phyloP scores from a whole-genome alignment of 2,888 invertebrate species.

The Monochamus alternatus region DNA sequence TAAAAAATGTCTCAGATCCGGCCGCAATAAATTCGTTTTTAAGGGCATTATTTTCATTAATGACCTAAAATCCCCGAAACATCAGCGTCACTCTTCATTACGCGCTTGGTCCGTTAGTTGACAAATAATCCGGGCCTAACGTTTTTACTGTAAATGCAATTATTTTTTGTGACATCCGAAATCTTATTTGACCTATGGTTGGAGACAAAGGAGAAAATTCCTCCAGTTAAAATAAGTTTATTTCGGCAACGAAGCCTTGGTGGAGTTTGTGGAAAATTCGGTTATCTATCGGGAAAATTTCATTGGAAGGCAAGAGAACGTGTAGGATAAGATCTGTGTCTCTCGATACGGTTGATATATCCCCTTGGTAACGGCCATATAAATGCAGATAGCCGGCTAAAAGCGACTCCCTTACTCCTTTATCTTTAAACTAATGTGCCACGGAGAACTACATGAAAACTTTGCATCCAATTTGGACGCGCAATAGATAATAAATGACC shows the following conservation, averaged over 20 bases:
- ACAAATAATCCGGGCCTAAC: slow-evolving; percentile 25
- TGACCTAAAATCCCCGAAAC: slow-evolving; percentile 21
- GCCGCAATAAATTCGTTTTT: slow-evolving; percentile 24
- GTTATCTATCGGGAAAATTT: slow-evolving; percentile 55
- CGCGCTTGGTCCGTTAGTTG: slow-evolving; percentile 24
- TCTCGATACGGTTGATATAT: slow-evolving; percentile 56
- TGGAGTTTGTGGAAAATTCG: slow-evolving; percentile 52
- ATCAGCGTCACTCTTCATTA: slow-evolving; percentile 34
- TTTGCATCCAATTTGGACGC: slow-evolving; percentile 42
- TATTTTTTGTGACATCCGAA: slow-evolving; percentile 39
- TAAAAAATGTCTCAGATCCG: slow-evolving; percentile 2
- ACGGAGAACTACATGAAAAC: slow-evolving; percentile 50
- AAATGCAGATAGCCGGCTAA: slow-evolving; percentile 54
- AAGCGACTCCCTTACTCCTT: slow-evolving; percentile 50
- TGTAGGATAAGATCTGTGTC: slow-evolving; percentile 53
- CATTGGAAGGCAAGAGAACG: slow-evolving; percentile 53
- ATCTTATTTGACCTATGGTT: slow-evolving; percentile 41
- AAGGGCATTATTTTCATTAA: slow-evolving; percentile 32
- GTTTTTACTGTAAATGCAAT: slow-evolving; percentile 33
- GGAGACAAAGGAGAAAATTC: slow-evolving; percentile 38
- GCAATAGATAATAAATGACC: slow-evolving; percentile 40
- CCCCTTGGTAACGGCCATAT: slow-evolving; percentile 54
- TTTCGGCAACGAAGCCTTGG: slow-evolving; percentile 41
- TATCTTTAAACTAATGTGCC: slow-evolving; percentile 52
- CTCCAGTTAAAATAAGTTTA: slow-evolving; percentile 47